Evolutionary conservation across 2,113 vertebrate genomes (phyloP), one percentile per base, ranked within the genome.

Genomic region (Urocitellus parryii): DNA sequence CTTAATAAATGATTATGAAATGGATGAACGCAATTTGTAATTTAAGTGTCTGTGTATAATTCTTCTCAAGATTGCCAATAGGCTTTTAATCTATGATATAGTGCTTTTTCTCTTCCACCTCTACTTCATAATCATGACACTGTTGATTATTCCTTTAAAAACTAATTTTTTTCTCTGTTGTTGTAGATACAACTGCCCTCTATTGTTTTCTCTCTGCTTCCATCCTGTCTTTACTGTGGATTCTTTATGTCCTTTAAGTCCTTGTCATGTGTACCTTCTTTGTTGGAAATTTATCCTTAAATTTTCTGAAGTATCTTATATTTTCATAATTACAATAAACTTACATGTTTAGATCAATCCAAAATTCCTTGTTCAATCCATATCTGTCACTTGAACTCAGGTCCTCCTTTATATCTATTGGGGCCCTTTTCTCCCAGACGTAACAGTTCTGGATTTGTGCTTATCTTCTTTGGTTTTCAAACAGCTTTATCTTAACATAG

Each of bases 201-300:
- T 73, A 8, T 53, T 76, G 20, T 67, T 89, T 88, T 84, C 27
- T 84, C 6, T 88, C 3, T 45, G 16, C 51, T 85, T 22, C 22
- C 2, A 24, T 39, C 63, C 17, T 68, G 5, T 39, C 58, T 63
- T 90, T 18, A 72, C 2, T 84, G 73, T 25, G 42, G 68, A 77
- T 88, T 90, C 53, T 25, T 90, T 83, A 78, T 74, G 7, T 93
- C 12, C 80, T 77, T 82, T 53, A 77, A 68, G 6, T 93, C 72
- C 29, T 90, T 34, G 74, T 17, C 34, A 45, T 74, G 11, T 20
- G 13, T 8, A 88, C 29, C 76, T 0, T 1, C 29, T 83, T 80
- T 90, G 17, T 34, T 76, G 22, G 9, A 88, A 93, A 82, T 73
- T 86, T 91, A 25, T 88, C 29, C 42, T 70, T 72, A 65, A 68